Base-by-base conservation (phyloP, 2,113 vertebrate species). In the Alectura lathami region DNA sequence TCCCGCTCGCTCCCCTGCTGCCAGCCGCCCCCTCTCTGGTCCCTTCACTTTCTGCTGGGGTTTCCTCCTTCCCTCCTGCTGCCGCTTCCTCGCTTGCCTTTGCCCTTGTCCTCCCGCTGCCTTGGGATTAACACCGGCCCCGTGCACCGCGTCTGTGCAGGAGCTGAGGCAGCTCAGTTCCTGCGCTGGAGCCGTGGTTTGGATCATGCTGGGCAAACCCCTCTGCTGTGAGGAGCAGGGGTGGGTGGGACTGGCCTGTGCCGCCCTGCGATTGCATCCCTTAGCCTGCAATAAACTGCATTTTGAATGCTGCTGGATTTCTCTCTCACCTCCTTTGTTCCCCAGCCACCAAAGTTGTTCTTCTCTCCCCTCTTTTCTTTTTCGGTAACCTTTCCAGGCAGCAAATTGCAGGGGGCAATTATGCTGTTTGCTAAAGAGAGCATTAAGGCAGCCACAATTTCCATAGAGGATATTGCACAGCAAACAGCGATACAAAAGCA, bases 341-440 rank as follows among this genome's bases (percentile, higher is more conserved):
- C 67, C 32, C 68, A n/a, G 16, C 54, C 47, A 63, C 32, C 84
- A 42, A 32, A 92, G 54, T 80, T 83, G 36, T 77, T 62, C 72
- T 60, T 47, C 34, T 84, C 64, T 59, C 40, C 74, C 6, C 75
- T 32, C 56, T 54, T 85, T 87, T 81, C 78, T 86, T 67, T 77
- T 74, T 50, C 2, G 22, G 67, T 92, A 93, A 93, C 93, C 96
- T 95, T 97, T 93, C 86, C 85, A 87, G 78, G 89, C 91, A 95
- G 57, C 86, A 95, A 91, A 96, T 92, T 84, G 79, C 85, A 75
- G 83, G 82, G 81, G 91, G 77, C 94, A 97, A 94, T 96, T 97
- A 96, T 56, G 74, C 76, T 3, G 5, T 20, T 88, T 57, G 84
- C 95, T 96, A 94, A 94, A 84, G 96, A 94, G 95, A 96, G 86